Evolutionary conservation across 2,797 vertebrate species (phyloP).

Genomic region (Gymnoscopelus braueri): DNA sequence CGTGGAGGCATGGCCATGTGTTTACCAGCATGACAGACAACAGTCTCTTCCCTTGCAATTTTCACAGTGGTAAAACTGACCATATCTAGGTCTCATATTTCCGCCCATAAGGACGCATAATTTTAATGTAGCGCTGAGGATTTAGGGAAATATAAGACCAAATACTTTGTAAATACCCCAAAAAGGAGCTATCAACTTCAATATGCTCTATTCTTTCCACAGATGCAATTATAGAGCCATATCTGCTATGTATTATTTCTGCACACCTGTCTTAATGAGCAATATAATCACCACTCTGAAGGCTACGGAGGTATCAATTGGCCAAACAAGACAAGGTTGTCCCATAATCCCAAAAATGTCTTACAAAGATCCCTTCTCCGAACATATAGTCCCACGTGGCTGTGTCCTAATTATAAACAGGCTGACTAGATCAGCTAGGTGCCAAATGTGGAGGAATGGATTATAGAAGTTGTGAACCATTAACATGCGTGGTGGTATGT

Average conservation of each 20-base stretch:
- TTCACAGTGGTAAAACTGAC: neutral
- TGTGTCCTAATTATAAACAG: slow-evolving; percentile 73
- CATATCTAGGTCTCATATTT: neutral
- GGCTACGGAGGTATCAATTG: slow-evolving; percentile 36
- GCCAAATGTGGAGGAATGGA: slow-evolving; percentile 62
- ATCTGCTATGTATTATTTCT: slow-evolving; percentile 46
- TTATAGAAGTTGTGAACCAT: slow-evolving; percentile 78
- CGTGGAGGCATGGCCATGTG: slow-evolving; percentile 2
- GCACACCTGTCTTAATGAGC: slow-evolving; percentile 56
- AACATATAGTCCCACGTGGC: slow-evolving; percentile 51
- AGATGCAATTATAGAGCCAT: slow-evolving; percentile 52
- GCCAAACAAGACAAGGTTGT: slow-evolving; percentile 60
- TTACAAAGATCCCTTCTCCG: slow-evolving; percentile 39
- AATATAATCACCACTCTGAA: slow-evolving; percentile 65
- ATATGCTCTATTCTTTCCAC: slow-evolving; percentile 14
- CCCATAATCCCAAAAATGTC: slow-evolving; percentile 44
- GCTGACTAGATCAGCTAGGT: slow-evolving; percentile 54
- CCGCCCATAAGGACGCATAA: slow-evolving; percentile 10
- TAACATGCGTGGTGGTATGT: slow-evolving; percentile 64
- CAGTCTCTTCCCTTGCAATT: slow-evolving; percentile 1
- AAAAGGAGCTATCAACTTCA: slow-evolving; percentile 29
- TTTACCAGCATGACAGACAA: slow-evolving; percentile 16
- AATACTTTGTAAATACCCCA: neutral
- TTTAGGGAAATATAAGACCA: neutral
- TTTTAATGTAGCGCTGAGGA: neutral